Evolutionary conservation across 1,140 invertebrate species (phyloP).

Genomic region (Solenopsis fugax): DNA sequence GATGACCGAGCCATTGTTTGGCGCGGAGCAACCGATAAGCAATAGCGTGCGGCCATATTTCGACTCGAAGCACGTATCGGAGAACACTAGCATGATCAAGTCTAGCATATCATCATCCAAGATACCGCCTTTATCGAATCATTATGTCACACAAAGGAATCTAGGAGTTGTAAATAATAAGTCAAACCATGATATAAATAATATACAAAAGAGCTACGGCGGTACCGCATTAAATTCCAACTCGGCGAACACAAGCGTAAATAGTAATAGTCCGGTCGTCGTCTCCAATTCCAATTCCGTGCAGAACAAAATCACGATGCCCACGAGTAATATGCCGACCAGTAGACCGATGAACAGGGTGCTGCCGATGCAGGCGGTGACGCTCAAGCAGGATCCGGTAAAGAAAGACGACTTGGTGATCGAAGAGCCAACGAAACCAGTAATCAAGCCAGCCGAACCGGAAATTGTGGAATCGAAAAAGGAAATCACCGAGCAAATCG

Average conservation of each 20-base stretch:
- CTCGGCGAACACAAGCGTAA: constrained; percentile 54
- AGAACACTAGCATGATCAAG: constrained; percentile 85
- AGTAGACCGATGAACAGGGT: constrained; percentile 91
- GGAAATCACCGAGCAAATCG: constrained; percentile 53
- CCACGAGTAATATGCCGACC: constrained; percentile 80
- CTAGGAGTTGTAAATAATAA: constrained; percentile 74
- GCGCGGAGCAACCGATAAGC: constrained; percentile 79
- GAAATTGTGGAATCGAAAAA: constrained; percentile 73
- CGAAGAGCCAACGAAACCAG: constrained; percentile 81
- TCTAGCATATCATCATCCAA: constrained; percentile 83
- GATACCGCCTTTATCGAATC: constrained; percentile 81
- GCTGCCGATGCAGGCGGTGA: constrained; percentile 89
- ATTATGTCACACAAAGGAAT: constrained; percentile 81
- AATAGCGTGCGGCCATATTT: constrained; percentile 82
- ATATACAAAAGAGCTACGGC: constrained; percentile 77
- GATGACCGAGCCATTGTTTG: constrained; percentile 79
- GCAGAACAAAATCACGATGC: constrained; percentile 81
- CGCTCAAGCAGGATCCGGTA: constrained; percentile 78
- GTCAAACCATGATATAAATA: constrained; percentile 77
- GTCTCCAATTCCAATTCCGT: constrained; percentile 69
- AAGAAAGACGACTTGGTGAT: constrained; percentile 80
- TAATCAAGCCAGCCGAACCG: constrained; percentile 76
- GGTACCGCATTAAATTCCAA: constrained; percentile 69
- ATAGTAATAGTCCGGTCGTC: constrained; percentile 65
- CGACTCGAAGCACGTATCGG: constrained; percentile 84